Evolutionary conservation across 2,888 invertebrate species (phyloP), one percentile per base, ranked within the genome.

Genomic region (Neocrepidodera transversa): DNA sequence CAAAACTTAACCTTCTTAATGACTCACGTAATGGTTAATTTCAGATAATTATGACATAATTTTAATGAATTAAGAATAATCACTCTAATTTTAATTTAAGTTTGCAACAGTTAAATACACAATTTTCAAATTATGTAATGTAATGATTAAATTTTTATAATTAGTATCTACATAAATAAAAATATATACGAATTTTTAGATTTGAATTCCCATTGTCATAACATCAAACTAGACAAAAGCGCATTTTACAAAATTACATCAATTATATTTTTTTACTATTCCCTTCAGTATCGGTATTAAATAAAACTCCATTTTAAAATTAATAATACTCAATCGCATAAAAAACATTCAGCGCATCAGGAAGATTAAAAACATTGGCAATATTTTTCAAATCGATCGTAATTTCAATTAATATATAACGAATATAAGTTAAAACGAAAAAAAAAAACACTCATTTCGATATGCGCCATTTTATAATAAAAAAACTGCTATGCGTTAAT

Each of bases 381-480:
- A 53, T 56, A 60, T 64, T 64, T 62, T 59, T 60, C 49, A 28
- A 32, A 49, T 58, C 54, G 59, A 59, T 60, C 55, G 62, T 64
- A 64, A 66, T 69, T 65, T 63, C 58, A 67, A 68, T 67, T 64
- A 68, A 64, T 68, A 68, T 65, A 61, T 63, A 64, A 61, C 60
- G 53, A 56, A 58, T 62, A 60, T 58, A 64, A 62, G 57, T 58
- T 61, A 38, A 62, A 68, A 71, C 68, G 65, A 70, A 70, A 68
- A 67, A n/a, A n/a, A 48, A 48, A 45, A 55, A 62, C 62, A 60
- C 70, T 72, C 69, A 73, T 73, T 73, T 73, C 71, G 72, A 70
- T 72, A 71, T 70, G 71, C 71, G 71, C 71, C 71, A 70, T 68
- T 72, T 71, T 68, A 68, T 66, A 68, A 69, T 67, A 68, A 71